These are phyloP conservation scores for Eupelmus urozonus DNA, from an alignment of 2,888 invertebrate species.

Conservation along the genomic window DNA sequence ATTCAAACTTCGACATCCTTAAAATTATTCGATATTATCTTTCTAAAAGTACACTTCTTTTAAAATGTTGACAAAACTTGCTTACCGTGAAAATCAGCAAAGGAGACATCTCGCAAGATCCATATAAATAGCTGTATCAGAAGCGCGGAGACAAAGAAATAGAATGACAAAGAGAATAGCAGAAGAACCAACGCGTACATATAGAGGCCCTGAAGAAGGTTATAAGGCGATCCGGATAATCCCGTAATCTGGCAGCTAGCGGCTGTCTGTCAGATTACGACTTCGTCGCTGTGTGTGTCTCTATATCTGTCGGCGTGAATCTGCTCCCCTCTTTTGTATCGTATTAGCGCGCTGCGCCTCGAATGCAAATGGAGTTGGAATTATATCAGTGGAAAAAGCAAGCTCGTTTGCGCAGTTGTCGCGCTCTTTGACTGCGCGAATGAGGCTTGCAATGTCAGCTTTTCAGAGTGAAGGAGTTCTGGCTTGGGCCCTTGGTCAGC, in stretches of 20 bases:
- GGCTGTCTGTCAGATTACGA: conserved; percentile 55
- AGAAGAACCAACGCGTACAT: too few relatives aligned
- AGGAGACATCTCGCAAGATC: too few relatives aligned
- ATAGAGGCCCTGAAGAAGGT: conserved; percentile 24
- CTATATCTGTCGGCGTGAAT: conserved; percentile 1
- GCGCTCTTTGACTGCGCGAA: neutral
- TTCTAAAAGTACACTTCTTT: too few relatives aligned
- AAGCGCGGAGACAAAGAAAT: too few relatives aligned
- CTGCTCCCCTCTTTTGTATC: conserved; percentile 24
- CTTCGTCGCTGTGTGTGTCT: conserved; percentile 24
- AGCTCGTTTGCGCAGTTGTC: neutral
- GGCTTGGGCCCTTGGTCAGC: too few relatives aligned
- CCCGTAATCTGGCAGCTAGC: conserved; percentile 52
- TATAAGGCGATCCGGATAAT: conserved; percentile 54
- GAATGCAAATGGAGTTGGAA: conserved; percentile 42
- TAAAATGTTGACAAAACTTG: too few relatives aligned
- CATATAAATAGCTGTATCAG: too few relatives aligned
- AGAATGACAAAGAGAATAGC: too few relatives aligned
- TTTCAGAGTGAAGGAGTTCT: too few relatives aligned
- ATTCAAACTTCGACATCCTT: too few relatives aligned
- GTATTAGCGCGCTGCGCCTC: conserved; percentile 35
- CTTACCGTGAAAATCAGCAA: too few relatives aligned
- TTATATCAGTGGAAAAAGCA: neutral
- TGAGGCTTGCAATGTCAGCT: neutral
- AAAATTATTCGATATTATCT: too few relatives aligned